A percentile compares a stretch with the other conserved stretches of the same genome.
phyloP scores from a whole-genome alignment of 1,140 invertebrate species.

The Chionoecetes opilio region DNA sequence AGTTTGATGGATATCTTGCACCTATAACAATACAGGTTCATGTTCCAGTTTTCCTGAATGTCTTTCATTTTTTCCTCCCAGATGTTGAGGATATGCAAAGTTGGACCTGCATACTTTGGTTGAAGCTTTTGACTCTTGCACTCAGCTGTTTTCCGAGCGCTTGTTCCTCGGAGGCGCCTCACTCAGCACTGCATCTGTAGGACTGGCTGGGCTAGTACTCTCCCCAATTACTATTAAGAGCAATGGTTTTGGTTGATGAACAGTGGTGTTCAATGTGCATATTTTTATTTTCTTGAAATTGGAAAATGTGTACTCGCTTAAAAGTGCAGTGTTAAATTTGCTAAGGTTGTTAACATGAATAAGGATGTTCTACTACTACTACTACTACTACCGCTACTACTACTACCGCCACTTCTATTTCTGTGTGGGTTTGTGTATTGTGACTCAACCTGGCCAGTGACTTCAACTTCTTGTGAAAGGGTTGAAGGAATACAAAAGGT shows the following conservation, averaged over 20 bases:
- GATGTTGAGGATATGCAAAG: conserved; percentile 69
- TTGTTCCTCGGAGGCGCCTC: conserved; percentile 35
- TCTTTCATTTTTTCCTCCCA: conserved; percentile 21
- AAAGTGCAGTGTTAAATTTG: conserved; percentile 68
- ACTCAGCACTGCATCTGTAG: conserved; percentile 64
- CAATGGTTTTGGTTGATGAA: conserved; percentile 60
- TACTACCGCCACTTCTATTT: not conserved
- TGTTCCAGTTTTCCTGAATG: no score
- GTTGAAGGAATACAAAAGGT: conserved; percentile 68
- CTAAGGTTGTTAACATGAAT: conserved; percentile 70
- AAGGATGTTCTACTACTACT: conserved; percentile 46
- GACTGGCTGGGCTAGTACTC: conserved; percentile 21
- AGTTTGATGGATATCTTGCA: no score
- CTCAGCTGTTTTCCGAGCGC: conserved; percentile 57
- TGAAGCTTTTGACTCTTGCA: conserved; percentile 75
- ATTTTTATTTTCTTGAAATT: conserved; percentile 45
- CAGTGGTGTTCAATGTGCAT: conserved; percentile 51
- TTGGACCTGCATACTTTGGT: conserved; percentile 76
- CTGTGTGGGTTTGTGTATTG: conserved; percentile 76
- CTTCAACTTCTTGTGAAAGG: conserved; percentile 66
- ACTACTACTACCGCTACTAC: conserved; percentile 12
- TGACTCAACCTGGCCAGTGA: conserved; percentile 76
- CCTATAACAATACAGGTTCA: no score
- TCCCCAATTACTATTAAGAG: conserved; percentile 59
- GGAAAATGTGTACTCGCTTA: conserved; percentile 68